phyloP scores from a whole-genome alignment of 2,113 vertebrate species.

The Helogale parvula region DNA sequence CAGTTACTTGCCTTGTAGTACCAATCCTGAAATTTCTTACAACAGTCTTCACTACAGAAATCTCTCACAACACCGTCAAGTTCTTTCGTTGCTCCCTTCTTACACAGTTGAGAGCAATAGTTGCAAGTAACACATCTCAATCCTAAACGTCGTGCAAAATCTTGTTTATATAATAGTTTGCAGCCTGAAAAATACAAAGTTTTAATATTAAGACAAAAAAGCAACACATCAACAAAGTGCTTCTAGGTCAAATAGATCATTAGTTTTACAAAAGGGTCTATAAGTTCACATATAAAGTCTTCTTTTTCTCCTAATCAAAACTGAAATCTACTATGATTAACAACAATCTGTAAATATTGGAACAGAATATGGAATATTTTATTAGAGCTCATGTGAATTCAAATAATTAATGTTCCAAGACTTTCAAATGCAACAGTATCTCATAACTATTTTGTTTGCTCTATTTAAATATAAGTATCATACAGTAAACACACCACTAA shows the following conservation, averaged over 20 bases:
- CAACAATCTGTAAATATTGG: background rate
- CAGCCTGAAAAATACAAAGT: slow-evolving; percentile 91
- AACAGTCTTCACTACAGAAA: slow-evolving; percentile 96
- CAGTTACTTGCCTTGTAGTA: slow-evolving; percentile 94
- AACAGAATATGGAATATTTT: background rate
- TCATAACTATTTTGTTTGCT: background rate
- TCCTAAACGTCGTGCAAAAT: slow-evolving; percentile 96
- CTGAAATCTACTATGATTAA: background rate
- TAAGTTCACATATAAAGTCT: background rate
- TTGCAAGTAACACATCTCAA: slow-evolving; percentile 99
- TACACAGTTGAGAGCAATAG: slow-evolving; percentile 98
- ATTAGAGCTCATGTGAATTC: background rate
- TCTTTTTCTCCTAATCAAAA: slow-evolving; percentile 32
- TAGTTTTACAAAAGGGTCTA: background rate
- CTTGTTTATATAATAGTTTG: slow-evolving; percentile 98
- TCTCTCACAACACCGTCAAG: slow-evolving; percentile 94
- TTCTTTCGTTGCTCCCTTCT: slow-evolving; percentile 93
- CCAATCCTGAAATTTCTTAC: slow-evolving; percentile 98
- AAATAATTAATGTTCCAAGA: background rate
- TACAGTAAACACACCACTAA: background rate
- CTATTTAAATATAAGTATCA: slow-evolving; percentile 2
- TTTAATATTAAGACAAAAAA: slow-evolving; percentile 67
- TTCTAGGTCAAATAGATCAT: background rate
- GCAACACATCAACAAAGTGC: background rate
- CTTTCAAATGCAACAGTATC: background rate